phyloP scores from a whole-genome alignment of 2,113 vertebrate species.

The Lagenorhynchus albirostris region DNA sequence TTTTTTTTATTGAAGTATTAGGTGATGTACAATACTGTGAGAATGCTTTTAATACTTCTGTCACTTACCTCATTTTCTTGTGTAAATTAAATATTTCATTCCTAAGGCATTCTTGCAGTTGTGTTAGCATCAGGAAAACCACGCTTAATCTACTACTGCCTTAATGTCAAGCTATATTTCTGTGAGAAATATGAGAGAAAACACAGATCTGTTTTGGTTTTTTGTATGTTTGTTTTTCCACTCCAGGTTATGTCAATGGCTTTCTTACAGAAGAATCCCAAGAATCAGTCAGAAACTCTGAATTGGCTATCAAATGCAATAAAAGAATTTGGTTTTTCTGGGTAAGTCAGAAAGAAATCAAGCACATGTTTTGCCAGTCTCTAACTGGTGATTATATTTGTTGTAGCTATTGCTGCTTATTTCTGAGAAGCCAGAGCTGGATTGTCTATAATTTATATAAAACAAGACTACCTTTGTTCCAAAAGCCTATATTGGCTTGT shows the following conservation, averaged over 20 bases:
- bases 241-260: conserved; percentile 92
- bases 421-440: not conserved
- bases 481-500: not conserved
- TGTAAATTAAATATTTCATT: not conserved
- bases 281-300: conserved; percentile 97
- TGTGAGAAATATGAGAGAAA: not conserved
- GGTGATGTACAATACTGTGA: not conserved
- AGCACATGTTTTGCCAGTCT: not conserved
- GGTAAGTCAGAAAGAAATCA: conserved; percentile 82
- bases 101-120: not conserved
- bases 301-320: conserved; percentile 97
- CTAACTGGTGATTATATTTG: conserved; percentile 24
- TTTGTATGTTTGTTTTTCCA: not conserved
- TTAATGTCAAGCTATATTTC: not conserved
- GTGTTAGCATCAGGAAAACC: not conserved
- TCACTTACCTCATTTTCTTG: conserved; percentile 24
- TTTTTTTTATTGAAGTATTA: not conserved
- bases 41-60: not conserved
- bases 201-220: not conserved
- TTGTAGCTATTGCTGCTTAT: not conserved
- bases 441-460: not conserved
- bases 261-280: conserved; percentile 98
- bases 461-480: not conserved
- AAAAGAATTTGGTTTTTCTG: conserved; percentile 98
- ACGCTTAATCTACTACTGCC: not conserved